These are phyloP conservation scores for Channallabes apus DNA, from an alignment of 2,797 vertebrate species.

Conservation along the genomic window DNA sequence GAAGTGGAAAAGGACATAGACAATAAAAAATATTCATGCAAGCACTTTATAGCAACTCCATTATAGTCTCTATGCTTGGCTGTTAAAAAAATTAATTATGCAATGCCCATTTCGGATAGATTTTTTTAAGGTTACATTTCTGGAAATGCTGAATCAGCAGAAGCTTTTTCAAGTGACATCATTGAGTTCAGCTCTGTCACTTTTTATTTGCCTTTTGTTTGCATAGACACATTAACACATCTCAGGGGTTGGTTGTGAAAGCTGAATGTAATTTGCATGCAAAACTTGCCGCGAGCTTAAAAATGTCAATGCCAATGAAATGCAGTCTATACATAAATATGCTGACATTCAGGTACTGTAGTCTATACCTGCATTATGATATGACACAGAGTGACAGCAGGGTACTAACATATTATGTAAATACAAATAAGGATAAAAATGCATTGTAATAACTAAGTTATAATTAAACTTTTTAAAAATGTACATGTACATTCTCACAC, in stretches of 20 bases:
- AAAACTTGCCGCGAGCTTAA: background rate
- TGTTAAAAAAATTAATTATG: background rate
- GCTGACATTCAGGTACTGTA: background rate
- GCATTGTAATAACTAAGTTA: background rate
- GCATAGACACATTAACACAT: slow-evolving; percentile 24
- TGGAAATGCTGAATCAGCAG: background rate
- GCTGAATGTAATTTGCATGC: slow-evolving; percentile 7
- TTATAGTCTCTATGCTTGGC: background rate
- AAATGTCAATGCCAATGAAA: background rate
- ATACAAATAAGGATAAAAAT: background rate
- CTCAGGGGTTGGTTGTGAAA: slow-evolving; percentile 9
- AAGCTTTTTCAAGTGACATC: background rate
- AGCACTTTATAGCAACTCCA: background rate
- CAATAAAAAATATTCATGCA: background rate
- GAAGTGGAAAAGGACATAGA: background rate
- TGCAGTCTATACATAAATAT: background rate
- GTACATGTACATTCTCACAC: background rate
- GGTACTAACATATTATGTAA: background rate
- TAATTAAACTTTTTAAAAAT: background rate
- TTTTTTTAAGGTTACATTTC: background rate
- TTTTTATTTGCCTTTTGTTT: slow-evolving; percentile 44
- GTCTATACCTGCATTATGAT: too few relatives aligned
- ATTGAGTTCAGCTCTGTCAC: slow-evolving; percentile 6
- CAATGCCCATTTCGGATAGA: background rate
- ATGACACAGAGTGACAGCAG: background rate